These are phyloP conservation scores for Adelphocoris suturalis DNA, from an alignment of 2,888 invertebrate species.

Conservation along the genomic window DNA sequence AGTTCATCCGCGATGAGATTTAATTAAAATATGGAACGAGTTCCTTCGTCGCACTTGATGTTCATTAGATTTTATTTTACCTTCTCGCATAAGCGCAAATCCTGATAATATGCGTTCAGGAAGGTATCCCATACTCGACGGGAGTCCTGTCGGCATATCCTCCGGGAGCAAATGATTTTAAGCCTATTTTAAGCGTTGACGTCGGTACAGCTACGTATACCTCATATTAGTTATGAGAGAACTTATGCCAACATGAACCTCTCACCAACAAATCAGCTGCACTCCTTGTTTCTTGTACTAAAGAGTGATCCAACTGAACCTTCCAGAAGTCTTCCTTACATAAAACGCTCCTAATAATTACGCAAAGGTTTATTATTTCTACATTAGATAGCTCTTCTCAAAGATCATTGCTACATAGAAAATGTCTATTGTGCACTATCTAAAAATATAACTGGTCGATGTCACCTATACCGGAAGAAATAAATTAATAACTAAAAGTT, in stretches of 20 bases:
- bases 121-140: background rate
- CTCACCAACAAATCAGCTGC: background rate
- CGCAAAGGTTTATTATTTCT: no score
- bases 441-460: no score
- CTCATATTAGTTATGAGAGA: background rate
- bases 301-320: no score
- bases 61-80: conserved; percentile 26
- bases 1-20: background rate
- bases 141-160: background rate
- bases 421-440: no score
- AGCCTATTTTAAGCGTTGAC: background rate
- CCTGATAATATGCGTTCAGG: background rate
- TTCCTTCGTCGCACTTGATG: conserved; percentile 19
- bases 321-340: no score
- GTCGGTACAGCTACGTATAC: background rate
- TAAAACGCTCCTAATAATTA: no score
- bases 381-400: no score
- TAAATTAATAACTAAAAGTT: no score
- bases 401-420: no score
- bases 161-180: background rate
- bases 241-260: background rate
- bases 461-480: no score
- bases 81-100: conserved; percentile 21
- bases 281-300: background rate
- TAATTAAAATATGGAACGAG: conserved; percentile 41